Base-by-base conservation (phyloP, 2,888 invertebrate genomes). In the Cerastis rubricosa region DNA sequence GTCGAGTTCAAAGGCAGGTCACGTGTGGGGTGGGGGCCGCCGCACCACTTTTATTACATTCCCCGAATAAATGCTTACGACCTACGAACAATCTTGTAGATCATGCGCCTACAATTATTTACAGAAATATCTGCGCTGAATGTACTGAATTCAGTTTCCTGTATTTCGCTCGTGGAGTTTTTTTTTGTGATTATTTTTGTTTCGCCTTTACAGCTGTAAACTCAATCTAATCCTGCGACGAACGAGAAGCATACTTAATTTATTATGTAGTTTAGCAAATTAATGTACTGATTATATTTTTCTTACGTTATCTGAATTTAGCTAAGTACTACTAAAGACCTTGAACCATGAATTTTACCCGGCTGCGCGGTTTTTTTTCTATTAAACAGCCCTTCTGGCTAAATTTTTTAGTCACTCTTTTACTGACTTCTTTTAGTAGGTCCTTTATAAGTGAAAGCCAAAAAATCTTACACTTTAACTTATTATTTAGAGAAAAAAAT, bases 11-110 rank as follows among this genome's bases (percentile, higher is more conserved):
- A 78, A 95, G 91, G 92, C 95, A 84, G 86, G 92, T 94, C 96
- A 96, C 96, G 96, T 92, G 90, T 91, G 77, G 88, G 90, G 87
- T 86, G 89, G 91, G 89, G 87, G 86, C 87, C 90, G 88, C 89
- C 93, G 91, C 92, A 91, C 91, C 92, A 92, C 91, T 94, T 94
- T 94, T 95, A 95, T 95, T 95, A 95, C 94, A 95, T 96, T 95
- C 94, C 90, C 90, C 91, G 91, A 94, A 94, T 94, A 94, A 93
- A 94, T 92, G 88, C 90, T 91, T 89, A 89, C 89, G 88, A 89
- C 91, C 92, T 90, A 89, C 51, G 35, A 85, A 83, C 84, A 84
- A 81, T 84, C 82, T 78, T 81, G 85, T 88, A 86, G 83, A 87
- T 86, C 86, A 85, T 86, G 81, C 84, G 84, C 80, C 71, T 84